Evolutionary conservation across 2,797 vertebrate genomes (phyloP).

Genomic region (Tenualosa ilisha): DNA sequence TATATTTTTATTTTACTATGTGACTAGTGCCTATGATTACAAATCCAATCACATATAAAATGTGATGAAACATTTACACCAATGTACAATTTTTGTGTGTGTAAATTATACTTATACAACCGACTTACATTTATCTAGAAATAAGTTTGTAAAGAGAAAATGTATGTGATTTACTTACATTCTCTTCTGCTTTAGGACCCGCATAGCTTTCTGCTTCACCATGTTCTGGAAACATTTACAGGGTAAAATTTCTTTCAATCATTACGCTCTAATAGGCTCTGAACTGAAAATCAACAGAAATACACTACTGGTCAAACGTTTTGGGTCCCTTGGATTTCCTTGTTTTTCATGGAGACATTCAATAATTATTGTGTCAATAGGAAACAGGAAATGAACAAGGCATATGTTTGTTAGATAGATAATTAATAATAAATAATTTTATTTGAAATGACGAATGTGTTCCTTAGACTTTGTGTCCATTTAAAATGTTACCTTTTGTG

Average conservation of each 20-base stretch:
- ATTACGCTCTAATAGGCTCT: not conserved
- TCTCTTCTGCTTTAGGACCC: constrained; percentile 95
- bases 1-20: too few relatives aligned
- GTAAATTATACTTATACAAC: not conserved
- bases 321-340: too few relatives aligned
- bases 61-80: not conserved
- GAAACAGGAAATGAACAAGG: too few relatives aligned
- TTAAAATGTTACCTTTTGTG: too few relatives aligned
- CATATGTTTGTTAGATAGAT: too few relatives aligned
- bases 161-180: constrained; percentile 81
- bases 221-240: constrained; percentile 82
- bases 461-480: too few relatives aligned
- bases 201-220: constrained; percentile 97
- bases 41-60: not conserved
- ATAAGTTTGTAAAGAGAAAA: not conserved
- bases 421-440: too few relatives aligned
- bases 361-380: too few relatives aligned
- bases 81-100: not conserved
- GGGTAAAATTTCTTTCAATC: not conserved
- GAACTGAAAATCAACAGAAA: not conserved
- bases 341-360: too few relatives aligned
- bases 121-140: not conserved
- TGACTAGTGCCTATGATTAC: not conserved
- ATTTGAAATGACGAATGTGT: too few relatives aligned
- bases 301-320: too few relatives aligned